Conservation (phyloP, 2,888 invertebrate species). For the Temnothorax unifasciatus region DNA sequence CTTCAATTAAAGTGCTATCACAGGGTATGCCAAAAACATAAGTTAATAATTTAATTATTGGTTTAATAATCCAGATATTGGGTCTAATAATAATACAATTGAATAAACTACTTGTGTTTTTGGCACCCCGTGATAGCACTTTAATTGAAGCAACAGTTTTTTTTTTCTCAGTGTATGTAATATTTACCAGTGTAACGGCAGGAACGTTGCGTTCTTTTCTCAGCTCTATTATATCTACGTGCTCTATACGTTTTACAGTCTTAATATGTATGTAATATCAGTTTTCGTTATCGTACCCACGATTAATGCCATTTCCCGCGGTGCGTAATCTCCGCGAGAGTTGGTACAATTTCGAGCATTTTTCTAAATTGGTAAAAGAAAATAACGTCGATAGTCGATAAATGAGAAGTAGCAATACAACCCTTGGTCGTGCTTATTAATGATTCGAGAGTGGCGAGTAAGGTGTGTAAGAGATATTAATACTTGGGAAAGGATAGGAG, state of each 20-base stretch:
- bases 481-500: not conserved
- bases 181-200: not conserved
- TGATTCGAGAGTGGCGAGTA: not conserved
- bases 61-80: too few species aligned
- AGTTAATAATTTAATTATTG: too few species aligned
- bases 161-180: not conserved
- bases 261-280: constrained; percentile 5
- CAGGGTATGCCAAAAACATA: too few species aligned
- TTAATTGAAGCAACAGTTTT: too few species aligned
- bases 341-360: not conserved
- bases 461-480: not conserved
- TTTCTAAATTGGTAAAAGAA: not conserved
- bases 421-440: not conserved
- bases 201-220: too few species aligned
- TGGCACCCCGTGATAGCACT: too few species aligned
- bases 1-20: too few species aligned
- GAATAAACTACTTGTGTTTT: too few species aligned
- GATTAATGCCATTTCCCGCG: not conserved
- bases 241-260: not conserved
- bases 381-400: too few species aligned
- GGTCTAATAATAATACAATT: too few species aligned
- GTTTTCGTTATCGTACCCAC: not conserved
- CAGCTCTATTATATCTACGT: not conserved
- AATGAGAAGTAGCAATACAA: too few species aligned
- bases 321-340: not conserved